Evolutionary conservation across 37 sponge, comb jelly and placozoan species (phyloP), one percentile per base, ranked within the genome.

Genomic region (Cliona cf. orientalis): DNA sequence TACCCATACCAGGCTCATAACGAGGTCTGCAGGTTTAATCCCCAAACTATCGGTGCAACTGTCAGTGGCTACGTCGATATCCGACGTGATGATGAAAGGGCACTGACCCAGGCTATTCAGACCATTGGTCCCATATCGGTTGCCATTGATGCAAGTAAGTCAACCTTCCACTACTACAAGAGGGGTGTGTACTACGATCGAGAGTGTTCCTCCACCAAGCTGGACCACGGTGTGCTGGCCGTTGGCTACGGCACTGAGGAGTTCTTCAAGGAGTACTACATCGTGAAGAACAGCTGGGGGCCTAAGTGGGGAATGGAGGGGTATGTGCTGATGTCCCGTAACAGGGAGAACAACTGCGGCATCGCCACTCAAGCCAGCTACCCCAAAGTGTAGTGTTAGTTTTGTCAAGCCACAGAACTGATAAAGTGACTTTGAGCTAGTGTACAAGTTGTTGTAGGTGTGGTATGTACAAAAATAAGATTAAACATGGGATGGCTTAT

Each of bases 241-340:
- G 91, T 94, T 7, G 97, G 97, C 35, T 97, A 97, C 58, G 97
- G 97, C 1, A 78, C 68, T 12, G 45, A 80, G 19, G 86, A 65
- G 0, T n/a, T n/a, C n/a, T 85, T 86, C 0, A 44, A 72, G 64
- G 85, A 86, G 35, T 94, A 91, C 80, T 97, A 71, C 77, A 49
- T 97, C 21, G 97, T 97, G 46, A 97, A 97, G 92, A 97, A 97
- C 90, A 94, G 94, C 82, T 97, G 97, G 97, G 92, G 92, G 9
- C 68, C 83, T 17, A 53, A 44, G 19, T 97, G 97, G 97, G 97
- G 97, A 5, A 84, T 78, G 74, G 45, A 74, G 17, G 97, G 97
- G 3, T 97, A 90, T 88, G 61, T 97, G 86, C 73, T 63, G 82
- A 90, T 97, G 84, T 49, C 56, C 26, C 64, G 90, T 7, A 86